Conservation (phyloP, 2,888 invertebrate species). For the Encarsia formosa region DNA sequence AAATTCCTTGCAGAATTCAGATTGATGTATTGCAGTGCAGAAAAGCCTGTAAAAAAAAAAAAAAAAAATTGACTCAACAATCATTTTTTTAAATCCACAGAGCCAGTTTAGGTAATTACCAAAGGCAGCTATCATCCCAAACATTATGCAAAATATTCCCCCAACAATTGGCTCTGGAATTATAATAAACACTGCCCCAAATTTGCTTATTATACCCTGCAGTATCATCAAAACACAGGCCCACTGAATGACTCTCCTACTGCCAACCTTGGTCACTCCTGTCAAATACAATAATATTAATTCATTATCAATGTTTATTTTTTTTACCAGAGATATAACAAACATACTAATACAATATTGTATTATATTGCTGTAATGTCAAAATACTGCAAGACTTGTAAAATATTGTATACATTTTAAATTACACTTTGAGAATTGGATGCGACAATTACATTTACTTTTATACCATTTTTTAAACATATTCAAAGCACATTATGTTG, state of each 20-base stretch:
- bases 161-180: slow-evolving; percentile 79
- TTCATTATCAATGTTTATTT: neutral
- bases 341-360: too few relatives aligned
- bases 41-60: slow-evolving; percentile 58
- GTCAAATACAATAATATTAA: neutral
- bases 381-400: neutral
- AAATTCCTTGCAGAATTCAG: slow-evolving; percentile 81
- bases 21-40: slow-evolving; percentile 76
- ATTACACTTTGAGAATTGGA: too few relatives aligned
- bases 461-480: too few relatives aligned
- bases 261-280: slow-evolving; percentile 62
- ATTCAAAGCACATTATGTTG: too few relatives aligned
- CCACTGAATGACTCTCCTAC: slow-evolving; percentile 75
- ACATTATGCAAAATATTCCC: slow-evolving; percentile 78
- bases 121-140: slow-evolving; percentile 77
- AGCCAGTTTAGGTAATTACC: slow-evolving; percentile 53
- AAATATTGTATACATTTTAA: too few relatives aligned
- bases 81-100: neutral
- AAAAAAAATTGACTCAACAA: too few relatives aligned
- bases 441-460: too few relatives aligned
- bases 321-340: too few relatives aligned
- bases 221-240: slow-evolving; percentile 70
- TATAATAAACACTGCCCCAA: slow-evolving; percentile 74
- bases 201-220: slow-evolving; percentile 72
- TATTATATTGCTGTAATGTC: too few relatives aligned